Evolutionary conservation across 2,797 vertebrate species (phyloP), one percentile per base, ranked within the genome.

Genomic region (Hemibagrus guttatus): DNA sequence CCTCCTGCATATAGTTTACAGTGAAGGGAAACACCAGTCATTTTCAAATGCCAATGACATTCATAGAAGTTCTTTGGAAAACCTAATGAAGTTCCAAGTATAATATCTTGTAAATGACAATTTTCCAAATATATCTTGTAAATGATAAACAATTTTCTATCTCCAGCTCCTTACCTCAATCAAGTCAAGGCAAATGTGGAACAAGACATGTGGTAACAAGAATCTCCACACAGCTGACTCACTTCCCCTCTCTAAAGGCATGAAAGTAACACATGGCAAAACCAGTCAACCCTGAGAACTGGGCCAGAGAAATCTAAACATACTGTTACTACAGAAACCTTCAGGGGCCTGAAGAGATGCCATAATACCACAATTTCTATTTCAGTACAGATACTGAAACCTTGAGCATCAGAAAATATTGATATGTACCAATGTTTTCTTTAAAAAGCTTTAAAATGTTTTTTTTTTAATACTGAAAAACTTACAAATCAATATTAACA

Each of bases 181-280:
- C 35, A 49, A 71, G 39, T 35, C 63, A 49, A 76, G 58, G 35
- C 35, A 72, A 71, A 28, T 52, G 64, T 84, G 39, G 59, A 87
- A 87, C 59, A 76, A 76, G 35, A 54, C 39, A 79, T 61, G 75
- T 80, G 81, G 63, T 79, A 54, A 81, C 52, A 87, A 80, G 66
- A 84, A 59, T n/a, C 59, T 59, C 83, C 81, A 74, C 74, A 71
- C 86, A 82, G 58, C 19, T 87, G 87, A 87, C 80, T 90, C 79
- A 88, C 87, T 90, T 90, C 89, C 80, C 56, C 39, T 85, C 26
- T 80, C 23, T 66, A 17, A 68, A 85, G 58, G 74, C 84, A 89
- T 49, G 49, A 88, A 86, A 89, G 81, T 68, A 87, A 66, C 80
- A 68, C 63, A 80, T 56, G 52, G 75, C 54, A 66, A 52, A 52